Evolutionary conservation across 2,888 invertebrate species (phyloP), one percentile per base, ranked within the genome.

Genomic region (Aporophyla nigra): DNA sequence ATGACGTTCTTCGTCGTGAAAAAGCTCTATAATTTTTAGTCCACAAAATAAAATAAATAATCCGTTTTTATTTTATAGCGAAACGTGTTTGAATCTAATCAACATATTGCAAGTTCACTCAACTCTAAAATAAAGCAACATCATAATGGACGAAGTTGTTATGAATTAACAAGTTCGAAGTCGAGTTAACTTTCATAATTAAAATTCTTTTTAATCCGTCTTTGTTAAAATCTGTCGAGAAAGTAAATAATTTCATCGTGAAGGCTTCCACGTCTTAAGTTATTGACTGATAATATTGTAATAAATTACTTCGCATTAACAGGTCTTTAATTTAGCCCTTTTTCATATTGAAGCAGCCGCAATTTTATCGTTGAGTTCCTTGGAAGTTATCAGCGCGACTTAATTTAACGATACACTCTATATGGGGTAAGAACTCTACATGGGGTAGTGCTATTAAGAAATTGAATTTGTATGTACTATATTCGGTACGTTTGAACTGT

Each of bases 61-160:
- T 49, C 46, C 40, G 46, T 68, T 82, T n/a, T 49, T 24, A 33
- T 67, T 75, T 65, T 54, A 59, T 66, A 33, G 61, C 54, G 43
- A 27, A 72, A 84, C 65, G 54, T 78, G 71, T 81, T 84, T 72
- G 49, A 84, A 89, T 90, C 87, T 88, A 89, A 91, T 91, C 90
- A 91, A 88, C 83, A 89, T 86, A 86, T 86, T 83, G 80, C 87
- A 86, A 86, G 87, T 90, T 85, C 75, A 72, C 78, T 85, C 87
- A 84, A 89, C 89, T 85, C 84, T 84, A 84, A 89, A 90, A 90
- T 90, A 89, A 90, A 90, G 86, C 89, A 80, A 84, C 90, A 85
- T 87, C 86, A 89, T 91, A 91, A 91, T 90, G 85, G 91, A 92
- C 91, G 84, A 92, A 92, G 86, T 93, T 93, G 90, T 90, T 90